Evolutionary conservation across 53 echinoderm and acorn worm genomes (phyloP).

Genomic region (Actinopyga echinites): DNA sequence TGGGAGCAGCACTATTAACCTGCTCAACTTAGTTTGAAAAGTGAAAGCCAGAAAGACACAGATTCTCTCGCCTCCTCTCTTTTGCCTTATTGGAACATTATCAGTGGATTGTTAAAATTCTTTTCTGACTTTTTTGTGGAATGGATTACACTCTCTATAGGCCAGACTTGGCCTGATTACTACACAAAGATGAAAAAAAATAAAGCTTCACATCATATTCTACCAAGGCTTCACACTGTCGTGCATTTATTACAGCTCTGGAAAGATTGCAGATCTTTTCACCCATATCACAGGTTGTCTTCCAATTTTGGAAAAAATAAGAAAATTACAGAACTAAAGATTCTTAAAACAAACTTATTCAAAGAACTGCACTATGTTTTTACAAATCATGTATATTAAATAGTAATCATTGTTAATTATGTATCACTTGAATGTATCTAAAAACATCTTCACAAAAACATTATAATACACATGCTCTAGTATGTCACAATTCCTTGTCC

Average conservation of each 20-base stretch:
- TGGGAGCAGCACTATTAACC: too few relatives aligned
- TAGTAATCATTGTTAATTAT: conserved; percentile 18
- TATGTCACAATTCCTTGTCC: too few relatives aligned
- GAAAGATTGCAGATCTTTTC: conserved; percentile 37
- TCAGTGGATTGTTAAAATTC: too few relatives aligned
- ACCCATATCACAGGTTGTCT: conserved; percentile 32
- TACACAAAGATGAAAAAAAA: not conserved
- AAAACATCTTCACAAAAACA: conserved; percentile 38
- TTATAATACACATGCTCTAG: conserved; percentile 18
- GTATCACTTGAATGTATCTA: not conserved
- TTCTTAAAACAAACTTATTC: conserved; percentile 22
- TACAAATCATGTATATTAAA: conserved; percentile 18
- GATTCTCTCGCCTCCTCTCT: too few relatives aligned
- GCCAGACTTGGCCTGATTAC: too few relatives aligned
- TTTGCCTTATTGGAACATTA: too few relatives aligned
- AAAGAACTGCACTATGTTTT: conserved; percentile 37
- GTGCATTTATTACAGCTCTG: conserved; percentile 43
- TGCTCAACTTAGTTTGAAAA: too few relatives aligned
- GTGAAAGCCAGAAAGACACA: too few relatives aligned
- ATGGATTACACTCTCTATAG: too few relatives aligned
- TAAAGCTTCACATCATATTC: not conserved
- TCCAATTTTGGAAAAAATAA: conserved; percentile 29
- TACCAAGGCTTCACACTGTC: conserved; percentile 40
- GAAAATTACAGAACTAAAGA: conserved; percentile 32
- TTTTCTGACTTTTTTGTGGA: too few relatives aligned